Evolutionary conservation across 2,888 invertebrate genomes (phyloP).

Genomic region (Lithophane ornitopus): DNA sequence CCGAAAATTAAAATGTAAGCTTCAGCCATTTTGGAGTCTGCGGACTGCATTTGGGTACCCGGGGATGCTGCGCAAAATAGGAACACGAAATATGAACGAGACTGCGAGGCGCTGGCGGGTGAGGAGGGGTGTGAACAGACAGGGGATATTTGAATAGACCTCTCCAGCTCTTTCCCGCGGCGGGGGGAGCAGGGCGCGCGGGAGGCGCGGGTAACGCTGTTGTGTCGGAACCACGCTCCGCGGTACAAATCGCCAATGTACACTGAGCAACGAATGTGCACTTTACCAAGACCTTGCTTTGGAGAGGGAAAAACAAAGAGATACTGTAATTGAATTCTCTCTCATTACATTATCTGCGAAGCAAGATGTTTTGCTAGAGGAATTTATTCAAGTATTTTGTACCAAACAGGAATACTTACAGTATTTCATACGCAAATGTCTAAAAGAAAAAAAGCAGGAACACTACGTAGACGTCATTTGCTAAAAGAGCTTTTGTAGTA

Average conservation of each 20-base stretch:
- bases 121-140: slow-evolving; percentile 88
- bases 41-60: slow-evolving; percentile 88
- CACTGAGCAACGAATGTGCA: slow-evolving; percentile 86
- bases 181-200: slow-evolving; percentile 68
- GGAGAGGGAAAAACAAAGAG: slow-evolving; percentile 81
- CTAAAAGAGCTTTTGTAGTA: slow-evolving; percentile 20
- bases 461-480: slow-evolving; percentile 20
- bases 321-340: slow-evolving; percentile 87
- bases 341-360: slow-evolving; percentile 86
- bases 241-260: slow-evolving; percentile 87
- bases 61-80: slow-evolving; percentile 91
- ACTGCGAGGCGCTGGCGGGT: slow-evolving; percentile 90
- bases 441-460: slow-evolving; percentile 16
- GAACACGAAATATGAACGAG: slow-evolving; percentile 91
- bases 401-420: slow-evolving; percentile 64
- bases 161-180: slow-evolving; percentile 84
- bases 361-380: slow-evolving; percentile 77
- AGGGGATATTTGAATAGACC: slow-evolving; percentile 89
- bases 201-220: slow-evolving; percentile 81
- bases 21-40: slow-evolving; percentile 86
- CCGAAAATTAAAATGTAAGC: slow-evolving; percentile 51
- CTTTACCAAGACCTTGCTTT: slow-evolving; percentile 79
- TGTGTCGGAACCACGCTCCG: slow-evolving; percentile 88
- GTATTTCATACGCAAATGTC: slow-evolving; percentile 47
- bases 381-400: slow-evolving; percentile 71